Evolutionary conservation across 2,113 vertebrate genomes (phyloP), one percentile per base, ranked within the genome.

Genomic region (Lutjanus erythropterus): DNA sequence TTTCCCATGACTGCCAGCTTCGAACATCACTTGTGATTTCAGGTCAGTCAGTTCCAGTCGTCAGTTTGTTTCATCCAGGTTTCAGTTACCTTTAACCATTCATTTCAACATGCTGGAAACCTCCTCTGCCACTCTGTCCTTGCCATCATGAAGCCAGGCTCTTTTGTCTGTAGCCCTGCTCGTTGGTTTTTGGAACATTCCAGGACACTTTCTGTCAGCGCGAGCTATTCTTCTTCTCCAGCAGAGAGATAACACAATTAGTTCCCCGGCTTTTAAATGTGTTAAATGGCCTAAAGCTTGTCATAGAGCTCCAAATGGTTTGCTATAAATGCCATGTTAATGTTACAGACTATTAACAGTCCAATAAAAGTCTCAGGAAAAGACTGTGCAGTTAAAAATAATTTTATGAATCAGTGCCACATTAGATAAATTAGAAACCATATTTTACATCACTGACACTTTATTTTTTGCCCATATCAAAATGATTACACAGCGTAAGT

Each of bases 301-400:
- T 84, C 82, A 81, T 50, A 59, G 65, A 49, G 62, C 68, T 74
- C 52, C 29, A 31, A 86, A 86, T 76, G 62, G 71, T 64, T 74
- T 31, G 52, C 77, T 66, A 75, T 82, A 70, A 90, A 87, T 65
- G 68, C 35, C 47, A 46, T 78, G 71, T 65, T 88, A 83, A 81
- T 87, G 72, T 82, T 82, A 72, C 46, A 80, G 65, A 81, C 53
- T 64, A 87, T 91, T 91, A 86, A 82, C 65, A 64, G 53, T 61
- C 55, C 37, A 89, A 84, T 89, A 69, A 89, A 89, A 78, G 53
- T 70, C 71, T 53, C 5, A 46, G 53, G 56, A 52, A 79, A 71
- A 64, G 52, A 60, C 37, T 73, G n/a, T 25, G 73, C 37, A 47
- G 39, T 81, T 81, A 65, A 81, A 75, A 80, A 84, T 66, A 29